phyloP scores from a whole-genome alignment of 1,140 invertebrate genomes.

The Leptestheria dahalacensis region DNA sequence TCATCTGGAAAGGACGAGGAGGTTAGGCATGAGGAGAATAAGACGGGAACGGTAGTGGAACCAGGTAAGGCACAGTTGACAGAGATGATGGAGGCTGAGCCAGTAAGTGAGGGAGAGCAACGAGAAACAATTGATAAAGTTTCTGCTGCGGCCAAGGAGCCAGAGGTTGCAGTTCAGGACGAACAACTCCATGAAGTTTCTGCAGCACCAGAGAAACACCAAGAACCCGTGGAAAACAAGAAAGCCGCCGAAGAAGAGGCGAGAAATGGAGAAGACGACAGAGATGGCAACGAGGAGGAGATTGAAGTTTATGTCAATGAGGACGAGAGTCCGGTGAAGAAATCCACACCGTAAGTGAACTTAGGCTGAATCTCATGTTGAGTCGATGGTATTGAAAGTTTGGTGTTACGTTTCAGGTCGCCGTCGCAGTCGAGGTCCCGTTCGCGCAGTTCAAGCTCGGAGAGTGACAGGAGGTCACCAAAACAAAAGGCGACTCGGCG shows the following conservation, averaged over 20 bases:
- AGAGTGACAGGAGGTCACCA: no score
- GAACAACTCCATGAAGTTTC: slow-evolving; percentile 6
- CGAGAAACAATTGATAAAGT: no score
- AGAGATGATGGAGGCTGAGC: no score
- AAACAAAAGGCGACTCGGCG: no score
- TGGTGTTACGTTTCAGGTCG: not conserved
- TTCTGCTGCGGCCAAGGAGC: no score
- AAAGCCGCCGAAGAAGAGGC: not conserved
- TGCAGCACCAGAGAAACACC: no score
- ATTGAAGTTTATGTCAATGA: slow-evolving; percentile 7
- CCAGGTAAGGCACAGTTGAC: no score
- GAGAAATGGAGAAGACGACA: slow-evolving; percentile 3
- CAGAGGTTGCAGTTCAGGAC: not conserved
- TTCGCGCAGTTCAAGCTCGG: not conserved
- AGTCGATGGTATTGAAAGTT: not conserved
- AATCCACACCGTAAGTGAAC: not conserved
- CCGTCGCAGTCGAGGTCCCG: not conserved
- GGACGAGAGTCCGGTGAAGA: not conserved
- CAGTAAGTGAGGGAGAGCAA: no score
- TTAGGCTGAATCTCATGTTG: no score
- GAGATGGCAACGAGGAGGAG: slow-evolving; percentile 4
- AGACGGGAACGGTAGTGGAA: no score
- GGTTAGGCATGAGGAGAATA: no score
- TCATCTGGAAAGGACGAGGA: no score
- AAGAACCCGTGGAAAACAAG: not conserved